Conservation (phyloP, 2,113 vertebrate species). For the Eurystomus gularis region DNA sequence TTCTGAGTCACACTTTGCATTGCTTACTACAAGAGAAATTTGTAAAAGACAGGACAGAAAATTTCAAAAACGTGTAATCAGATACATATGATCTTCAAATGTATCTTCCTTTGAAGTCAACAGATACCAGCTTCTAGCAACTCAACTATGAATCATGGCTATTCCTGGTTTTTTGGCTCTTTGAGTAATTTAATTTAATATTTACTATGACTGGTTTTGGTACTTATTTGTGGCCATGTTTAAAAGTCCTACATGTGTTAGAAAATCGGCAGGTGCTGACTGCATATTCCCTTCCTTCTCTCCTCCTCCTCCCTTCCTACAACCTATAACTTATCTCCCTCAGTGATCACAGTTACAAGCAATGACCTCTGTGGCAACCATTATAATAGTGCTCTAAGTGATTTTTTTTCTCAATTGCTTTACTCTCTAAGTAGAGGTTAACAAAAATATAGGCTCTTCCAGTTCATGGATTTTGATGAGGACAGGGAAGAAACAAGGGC, state of each 20-base stretch:
- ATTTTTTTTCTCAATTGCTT: not conserved
- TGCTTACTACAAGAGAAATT: not conserved
- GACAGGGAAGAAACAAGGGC: fast-evolving
- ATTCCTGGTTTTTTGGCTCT: not conserved
- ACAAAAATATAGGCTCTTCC: not conserved
- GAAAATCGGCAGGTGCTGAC: not conserved
- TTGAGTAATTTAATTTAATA: not conserved
- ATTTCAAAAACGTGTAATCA: not conserved
- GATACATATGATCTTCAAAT: not conserved
- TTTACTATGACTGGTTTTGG: not conserved
- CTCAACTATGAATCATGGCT: not conserved
- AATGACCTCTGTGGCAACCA: not conserved
- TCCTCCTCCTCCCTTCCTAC: not conserved
- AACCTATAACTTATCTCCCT: not conserved
- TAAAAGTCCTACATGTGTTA: not conserved
- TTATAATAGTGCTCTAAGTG: not conserved
- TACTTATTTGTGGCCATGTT: not conserved
- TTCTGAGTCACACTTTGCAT: not conserved
- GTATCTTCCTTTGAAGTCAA: not conserved
- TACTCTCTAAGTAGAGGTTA: not conserved
- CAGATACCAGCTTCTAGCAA: not conserved
- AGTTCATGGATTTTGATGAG: not conserved
- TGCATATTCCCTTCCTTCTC: not conserved
- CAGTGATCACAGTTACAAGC: not conserved
- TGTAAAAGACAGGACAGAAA: not conserved